Evolutionary conservation across 1,140 invertebrate genomes (phyloP).

Genomic region (Dufourea novaeangliae): DNA sequence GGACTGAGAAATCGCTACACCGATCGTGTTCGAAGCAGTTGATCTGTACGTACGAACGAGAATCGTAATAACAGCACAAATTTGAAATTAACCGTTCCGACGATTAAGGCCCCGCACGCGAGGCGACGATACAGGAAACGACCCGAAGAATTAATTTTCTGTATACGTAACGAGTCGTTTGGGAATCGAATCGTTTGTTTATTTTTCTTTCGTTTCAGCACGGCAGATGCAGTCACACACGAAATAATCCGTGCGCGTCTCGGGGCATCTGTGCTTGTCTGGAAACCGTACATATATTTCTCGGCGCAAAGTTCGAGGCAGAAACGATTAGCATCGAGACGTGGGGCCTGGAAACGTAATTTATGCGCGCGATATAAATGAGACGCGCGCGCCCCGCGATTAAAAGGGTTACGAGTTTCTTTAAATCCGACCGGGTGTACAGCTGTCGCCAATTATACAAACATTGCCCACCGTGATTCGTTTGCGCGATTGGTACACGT

Average conservation of each 20-base stretch:
- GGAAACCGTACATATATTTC: constrained; percentile 24
- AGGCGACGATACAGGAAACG: not conserved
- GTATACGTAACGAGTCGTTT: not conserved
- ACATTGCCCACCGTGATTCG: too few species aligned
- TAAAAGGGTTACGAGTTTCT: constrained; percentile 7
- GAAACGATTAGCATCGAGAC: constrained; percentile 26
- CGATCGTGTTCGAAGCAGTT: too few species aligned
- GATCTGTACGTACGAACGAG: too few species aligned
- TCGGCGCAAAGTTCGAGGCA: not conserved
- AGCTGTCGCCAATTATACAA: constrained; percentile 1
- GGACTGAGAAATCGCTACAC: too few species aligned
- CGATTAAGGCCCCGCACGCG: not conserved
- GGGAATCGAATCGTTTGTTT: not conserved
- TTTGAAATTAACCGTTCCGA: not conserved
- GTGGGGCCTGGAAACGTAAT: not conserved
- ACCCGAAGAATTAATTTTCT: not conserved
- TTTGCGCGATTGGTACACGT: too few species aligned
- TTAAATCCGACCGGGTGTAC: not conserved
- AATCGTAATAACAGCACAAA: not conserved
- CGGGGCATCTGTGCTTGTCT: not conserved
- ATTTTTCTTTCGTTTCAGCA: too few species aligned
- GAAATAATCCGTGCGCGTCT: not conserved
- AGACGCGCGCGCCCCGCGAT: not conserved
- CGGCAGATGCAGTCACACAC: constrained; percentile 7
- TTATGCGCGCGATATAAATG: constrained; percentile 11